These are phyloP conservation scores for Lepus timidus DNA, from an alignment of 2,113 vertebrate species.

Conservation along the genomic window DNA sequence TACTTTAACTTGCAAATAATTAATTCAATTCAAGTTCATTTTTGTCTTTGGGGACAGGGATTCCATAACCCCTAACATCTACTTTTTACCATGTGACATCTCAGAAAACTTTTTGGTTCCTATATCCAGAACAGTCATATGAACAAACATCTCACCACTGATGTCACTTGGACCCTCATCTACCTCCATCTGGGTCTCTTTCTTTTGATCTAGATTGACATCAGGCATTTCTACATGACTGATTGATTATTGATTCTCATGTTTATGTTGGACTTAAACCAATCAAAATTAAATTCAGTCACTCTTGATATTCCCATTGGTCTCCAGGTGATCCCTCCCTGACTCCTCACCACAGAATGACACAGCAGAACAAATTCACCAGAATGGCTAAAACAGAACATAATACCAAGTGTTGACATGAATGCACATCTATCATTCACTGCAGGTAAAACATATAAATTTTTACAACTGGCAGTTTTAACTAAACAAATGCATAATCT, in stretches of 20 bases:
- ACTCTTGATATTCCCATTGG: background rate
- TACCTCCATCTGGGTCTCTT: constrained; percentile 89
- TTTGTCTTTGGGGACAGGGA: background rate
- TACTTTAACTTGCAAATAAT: constrained; percentile 43
- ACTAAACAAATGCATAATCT: background rate
- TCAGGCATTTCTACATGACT: constrained; percentile 99
- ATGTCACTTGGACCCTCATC: constrained; percentile 87
- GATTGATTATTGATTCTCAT: constrained; percentile 99
- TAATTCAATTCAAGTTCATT: background rate
- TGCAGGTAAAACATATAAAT: background rate
- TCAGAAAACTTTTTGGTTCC: background rate
- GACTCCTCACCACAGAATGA: background rate
- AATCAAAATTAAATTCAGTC: background rate
- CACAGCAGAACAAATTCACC: background rate
- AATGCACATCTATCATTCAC: background rate
- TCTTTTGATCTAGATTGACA: constrained; percentile 96
- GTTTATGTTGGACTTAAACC: constrained; percentile 97
- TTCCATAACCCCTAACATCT: constrained; percentile 7
- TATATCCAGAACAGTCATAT: background rate
- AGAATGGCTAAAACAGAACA: background rate
- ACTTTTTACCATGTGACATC: background rate
- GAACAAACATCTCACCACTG: constrained; percentile 86
- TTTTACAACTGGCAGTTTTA: background rate
- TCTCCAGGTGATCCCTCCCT: too few species aligned
- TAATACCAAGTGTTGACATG: background rate